Base-by-base conservation (phyloP, 2,888 invertebrate genomes). In the Leptopterna dolabrata region DNA sequence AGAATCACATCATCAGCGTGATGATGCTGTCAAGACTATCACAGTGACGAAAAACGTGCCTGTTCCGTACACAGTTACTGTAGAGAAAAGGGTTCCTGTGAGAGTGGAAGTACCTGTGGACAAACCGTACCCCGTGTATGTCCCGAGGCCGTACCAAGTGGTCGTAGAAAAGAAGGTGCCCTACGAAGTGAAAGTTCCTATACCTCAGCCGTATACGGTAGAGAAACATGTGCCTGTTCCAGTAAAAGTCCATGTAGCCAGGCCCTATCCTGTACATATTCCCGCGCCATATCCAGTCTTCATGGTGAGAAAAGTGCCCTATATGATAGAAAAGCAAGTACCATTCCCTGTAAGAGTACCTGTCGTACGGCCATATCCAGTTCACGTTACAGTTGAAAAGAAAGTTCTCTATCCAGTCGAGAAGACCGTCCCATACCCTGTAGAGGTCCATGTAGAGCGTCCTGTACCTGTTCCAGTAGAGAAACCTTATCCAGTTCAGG, bases 121-220 rank as follows among this genome's bases (percentile, higher is more conserved):
- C 55, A 88, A 87, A 30, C 93, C 95, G 71, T 95, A 94, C 90
- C 95, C 96, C 0, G 94, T 95, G 90, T 94, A 95, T 0, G 94
- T 96, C 0, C 95, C 96, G 9, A 95, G 95, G 89, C 96, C 96
- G 0, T 94, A 95, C 91, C 95, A 96, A 1, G 95, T 96, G 0
- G 89, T 89, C 55, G 89, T 90, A 27, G 90, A 90, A 87, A 90
- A 90, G 94, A 95, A 90, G n/a, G 89, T 90, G 13, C 96, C 94
- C 51, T 94, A 94, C 91, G 88, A 89, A 90, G 95, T 95, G 0
- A 95, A 95, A 90, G 94, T 95, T 0, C 91, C 93, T 0, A 94
- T 95, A 63, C 95, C 95, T 83, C 95, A 95, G 90, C 95, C 95
- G 89, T 94, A 95, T 87, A 94, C 89, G 92, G 93, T 95, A 86